Percentiles rank a stretch among this genome's conserved stretches.
These are phyloP conservation scores for Babyrousa celebensis DNA, from an alignment of 2,797 vertebrate species.

Conservation along the genomic window DNA sequence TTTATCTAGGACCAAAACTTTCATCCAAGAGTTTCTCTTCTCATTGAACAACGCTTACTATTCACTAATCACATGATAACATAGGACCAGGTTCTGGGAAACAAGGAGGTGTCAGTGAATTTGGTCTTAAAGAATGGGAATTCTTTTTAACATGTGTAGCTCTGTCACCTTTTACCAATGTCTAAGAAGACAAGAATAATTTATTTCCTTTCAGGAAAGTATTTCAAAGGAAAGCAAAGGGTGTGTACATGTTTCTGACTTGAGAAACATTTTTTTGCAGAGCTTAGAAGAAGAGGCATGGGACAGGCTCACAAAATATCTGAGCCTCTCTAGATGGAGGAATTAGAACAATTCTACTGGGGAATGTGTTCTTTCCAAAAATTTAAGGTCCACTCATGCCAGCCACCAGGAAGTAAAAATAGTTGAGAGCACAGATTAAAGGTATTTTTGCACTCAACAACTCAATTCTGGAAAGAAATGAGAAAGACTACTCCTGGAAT, in stretches of 20 bases:
- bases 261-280: neutral
- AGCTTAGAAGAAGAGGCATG: neutral
- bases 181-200: neutral
- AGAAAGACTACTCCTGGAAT: neutral
- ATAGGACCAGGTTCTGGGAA: neutral
- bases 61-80: neutral
- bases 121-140: neutral
- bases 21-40: slow-evolving; percentile 35
- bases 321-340: neutral
- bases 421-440: neutral
- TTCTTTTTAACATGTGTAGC: slow-evolving; percentile 11
- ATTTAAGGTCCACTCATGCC: neutral
- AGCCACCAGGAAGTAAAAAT: slow-evolving; percentile 11
- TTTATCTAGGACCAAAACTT: neutral
- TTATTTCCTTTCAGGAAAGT: neutral
- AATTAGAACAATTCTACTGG: neutral
- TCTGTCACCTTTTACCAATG: neutral
- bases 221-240: slow-evolving; percentile 30
- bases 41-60: neutral
- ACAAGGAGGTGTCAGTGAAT: neutral
- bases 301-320: neutral
- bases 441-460: neutral
- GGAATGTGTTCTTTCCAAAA: neutral
- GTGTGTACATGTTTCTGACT: neutral
- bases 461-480: neutral